Percentiles rank a stretch among this genome's conserved stretches.
Conservation (phyloP, 2,888 invertebrate species). For the Amphipyra tragopoginis region DNA sequence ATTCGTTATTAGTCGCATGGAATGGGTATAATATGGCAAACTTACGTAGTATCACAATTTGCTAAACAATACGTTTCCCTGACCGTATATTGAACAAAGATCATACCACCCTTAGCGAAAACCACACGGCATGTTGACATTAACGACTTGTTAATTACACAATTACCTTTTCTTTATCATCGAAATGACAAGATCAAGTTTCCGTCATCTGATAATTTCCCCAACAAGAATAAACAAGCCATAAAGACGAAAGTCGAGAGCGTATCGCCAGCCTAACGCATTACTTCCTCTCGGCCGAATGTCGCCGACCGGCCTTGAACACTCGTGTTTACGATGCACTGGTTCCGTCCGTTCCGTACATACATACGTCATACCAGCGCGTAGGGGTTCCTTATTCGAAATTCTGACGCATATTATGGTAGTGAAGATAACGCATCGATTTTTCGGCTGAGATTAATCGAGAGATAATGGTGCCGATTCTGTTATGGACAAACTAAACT, state of each 20-base stretch:
- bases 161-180: too few relatives aligned
- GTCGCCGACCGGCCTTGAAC: slow-evolving; percentile 48
- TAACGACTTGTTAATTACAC: too few relatives aligned
- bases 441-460: too few relatives aligned
- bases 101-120: too few relatives aligned
- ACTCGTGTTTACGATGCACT: background rate
- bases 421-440: background rate
- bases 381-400: background rate
- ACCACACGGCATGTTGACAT: too few relatives aligned
- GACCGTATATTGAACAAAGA: too few relatives aligned
- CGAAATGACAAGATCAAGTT: background rate
- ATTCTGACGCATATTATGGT: background rate
- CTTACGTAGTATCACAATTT: too few relatives aligned
- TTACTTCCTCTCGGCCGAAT: slow-evolving; percentile 52
- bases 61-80: too few relatives aligned
- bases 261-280: slow-evolving; percentile 5
- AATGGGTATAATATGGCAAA: too few relatives aligned
- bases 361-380: background rate
- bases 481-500: too few relatives aligned
- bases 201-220: background rate
- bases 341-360: slow-evolving; percentile 25
- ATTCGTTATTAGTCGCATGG: too few relatives aligned
- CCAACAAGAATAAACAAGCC: background rate
- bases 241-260: slow-evolving; percentile 2
- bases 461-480: too few relatives aligned